Evolutionary conservation across 2,797 vertebrate genomes (phyloP).

Genomic region (Sebastes taczanowskii): DNA sequence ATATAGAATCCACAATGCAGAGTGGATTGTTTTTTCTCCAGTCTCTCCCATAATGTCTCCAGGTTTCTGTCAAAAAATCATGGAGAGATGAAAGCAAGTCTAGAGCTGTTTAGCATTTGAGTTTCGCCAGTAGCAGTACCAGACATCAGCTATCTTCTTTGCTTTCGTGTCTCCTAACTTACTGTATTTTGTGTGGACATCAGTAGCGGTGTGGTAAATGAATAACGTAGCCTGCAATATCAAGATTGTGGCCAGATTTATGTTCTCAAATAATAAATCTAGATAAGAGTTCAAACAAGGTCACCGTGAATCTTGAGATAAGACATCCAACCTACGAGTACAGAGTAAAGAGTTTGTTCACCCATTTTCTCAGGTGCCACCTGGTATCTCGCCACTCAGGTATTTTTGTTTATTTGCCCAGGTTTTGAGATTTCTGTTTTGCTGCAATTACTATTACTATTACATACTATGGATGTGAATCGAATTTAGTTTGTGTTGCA

Average conservation of each 20-base stretch:
- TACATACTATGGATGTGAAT: not conserved
- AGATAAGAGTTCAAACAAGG: conserved; percentile 12
- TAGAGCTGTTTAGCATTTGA: not conserved
- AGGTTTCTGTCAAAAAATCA: not conserved
- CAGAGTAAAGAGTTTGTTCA: not conserved
- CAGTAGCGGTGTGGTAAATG: not conserved
- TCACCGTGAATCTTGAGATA: conserved; percentile 3
- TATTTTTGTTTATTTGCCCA: not conserved
- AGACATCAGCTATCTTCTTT: not conserved
- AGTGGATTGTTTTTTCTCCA: not conserved
- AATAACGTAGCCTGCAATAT: not conserved
- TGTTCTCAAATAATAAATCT: not conserved
- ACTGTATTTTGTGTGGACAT: not conserved
- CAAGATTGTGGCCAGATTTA: conserved; percentile 12
- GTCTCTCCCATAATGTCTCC: not conserved
- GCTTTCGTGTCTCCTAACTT: not conserved
- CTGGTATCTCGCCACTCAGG: not conserved
- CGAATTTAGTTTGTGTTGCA: not conserved
- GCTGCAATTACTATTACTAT: not conserved
- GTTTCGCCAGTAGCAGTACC: not conserved
- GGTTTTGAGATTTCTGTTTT: not conserved
- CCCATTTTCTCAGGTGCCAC: not conserved
- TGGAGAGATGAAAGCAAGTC: not conserved
- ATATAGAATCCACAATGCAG: not conserved
- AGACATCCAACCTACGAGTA: not conserved